A percentile compares a stretch with the other conserved stretches of the same genome.
These are phyloP conservation scores for Parthenolecanium corni DNA, from an alignment of 2,888 invertebrate species.

Conservation along the genomic window DNA sequence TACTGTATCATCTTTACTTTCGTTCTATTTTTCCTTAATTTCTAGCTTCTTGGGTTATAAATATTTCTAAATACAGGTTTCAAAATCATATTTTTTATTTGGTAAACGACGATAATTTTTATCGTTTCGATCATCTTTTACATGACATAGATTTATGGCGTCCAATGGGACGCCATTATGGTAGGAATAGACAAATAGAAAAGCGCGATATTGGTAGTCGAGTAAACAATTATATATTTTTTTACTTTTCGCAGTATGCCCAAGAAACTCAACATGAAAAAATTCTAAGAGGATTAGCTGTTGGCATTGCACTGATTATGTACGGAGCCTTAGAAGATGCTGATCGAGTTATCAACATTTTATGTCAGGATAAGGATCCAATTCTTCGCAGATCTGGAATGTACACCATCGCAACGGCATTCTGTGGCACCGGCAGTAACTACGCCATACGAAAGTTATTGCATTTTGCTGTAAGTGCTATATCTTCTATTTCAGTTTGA, in stretches of 20 bases:
- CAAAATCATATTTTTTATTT: no score
- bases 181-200: no score
- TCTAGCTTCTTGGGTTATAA: no score
- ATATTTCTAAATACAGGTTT: no score
- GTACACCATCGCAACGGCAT: constrained; percentile 96
- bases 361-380: constrained; percentile 88
- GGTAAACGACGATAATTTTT: no score
- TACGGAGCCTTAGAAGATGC: constrained; percentile 95
- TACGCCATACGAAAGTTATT: constrained; percentile 87
- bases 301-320: constrained; percentile 93
- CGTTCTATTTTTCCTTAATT: no score
- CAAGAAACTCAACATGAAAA: constrained; percentile 97
- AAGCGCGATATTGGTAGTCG: no score
- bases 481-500: not conserved
- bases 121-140: no score
- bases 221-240: not conserved
- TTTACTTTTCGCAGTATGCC: constrained; percentile 52
- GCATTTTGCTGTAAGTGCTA: constrained; percentile 68
- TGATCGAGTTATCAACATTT: constrained; percentile 78
- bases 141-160: no score
- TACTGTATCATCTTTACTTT: no score
- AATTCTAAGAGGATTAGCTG: constrained; percentile 89
- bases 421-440: constrained; percentile 96
- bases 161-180: no score
- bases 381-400: constrained; percentile 90